Conservation (phyloP, 2,888 invertebrate genomes). For the Oscheius sp. region DNA sequence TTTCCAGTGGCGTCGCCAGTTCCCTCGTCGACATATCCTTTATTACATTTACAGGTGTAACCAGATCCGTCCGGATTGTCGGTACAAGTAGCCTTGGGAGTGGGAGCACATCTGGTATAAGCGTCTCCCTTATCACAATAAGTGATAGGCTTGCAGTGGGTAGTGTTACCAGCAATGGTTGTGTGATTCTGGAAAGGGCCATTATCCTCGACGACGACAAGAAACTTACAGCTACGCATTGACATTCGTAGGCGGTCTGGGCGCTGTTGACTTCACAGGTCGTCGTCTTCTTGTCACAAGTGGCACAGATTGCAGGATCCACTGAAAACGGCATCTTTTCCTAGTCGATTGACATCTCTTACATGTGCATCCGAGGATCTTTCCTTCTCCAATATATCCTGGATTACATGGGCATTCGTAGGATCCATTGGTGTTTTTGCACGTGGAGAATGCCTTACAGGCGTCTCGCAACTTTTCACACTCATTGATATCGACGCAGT, state of each 20-base stretch:
- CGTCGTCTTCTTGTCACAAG: slow-evolving; percentile 6
- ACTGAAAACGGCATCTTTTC: slow-evolving; percentile 17
- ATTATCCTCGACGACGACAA: too few species aligned
- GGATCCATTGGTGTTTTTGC: slow-evolving; percentile 62
- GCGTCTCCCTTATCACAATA: slow-evolving; percentile 27
- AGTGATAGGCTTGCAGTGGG: slow-evolving; percentile 1
- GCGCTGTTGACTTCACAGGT: slow-evolving; percentile 1
- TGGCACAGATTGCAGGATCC: not conserved
- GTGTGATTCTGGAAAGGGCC: too few species aligned
- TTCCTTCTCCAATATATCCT: slow-evolving; percentile 64
- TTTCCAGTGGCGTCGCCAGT: slow-evolving; percentile 43
- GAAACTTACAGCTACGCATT: not conserved
- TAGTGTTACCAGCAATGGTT: not conserved
- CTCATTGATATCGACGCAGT: slow-evolving; percentile 60
- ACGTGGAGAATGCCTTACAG: slow-evolving; percentile 56
- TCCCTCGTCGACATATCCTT: slow-evolving; percentile 69
- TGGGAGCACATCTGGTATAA: slow-evolving; percentile 31
- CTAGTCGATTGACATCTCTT: not conserved
- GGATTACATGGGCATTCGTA: slow-evolving; percentile 64
- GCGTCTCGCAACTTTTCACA: slow-evolving; percentile 38
- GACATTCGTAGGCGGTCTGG: slow-evolving; percentile 5
- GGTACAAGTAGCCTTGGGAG: slow-evolving; percentile 9
- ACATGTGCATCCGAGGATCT: slow-evolving; percentile 55
- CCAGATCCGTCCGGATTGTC: slow-evolving; percentile 41
- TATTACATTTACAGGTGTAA: slow-evolving; percentile 62